Conservation (phyloP, 1,140 invertebrate genomes). For the Plodia interpunctella region DNA sequence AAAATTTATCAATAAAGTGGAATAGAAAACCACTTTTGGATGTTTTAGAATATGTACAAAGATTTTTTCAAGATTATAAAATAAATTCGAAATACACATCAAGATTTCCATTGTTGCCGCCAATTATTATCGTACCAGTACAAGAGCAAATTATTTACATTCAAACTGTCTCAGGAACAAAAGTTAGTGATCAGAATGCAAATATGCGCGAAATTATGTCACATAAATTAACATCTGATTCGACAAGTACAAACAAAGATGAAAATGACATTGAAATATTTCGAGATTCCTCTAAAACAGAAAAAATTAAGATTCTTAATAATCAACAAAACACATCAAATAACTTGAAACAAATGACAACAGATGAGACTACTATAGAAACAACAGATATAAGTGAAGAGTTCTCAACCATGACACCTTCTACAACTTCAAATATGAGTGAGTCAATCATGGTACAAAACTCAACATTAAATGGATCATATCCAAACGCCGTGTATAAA, state of each 20-base stretch:
- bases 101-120: constrained; percentile 35
- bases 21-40: constrained; percentile 12
- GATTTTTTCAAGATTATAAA: constrained; percentile 13
- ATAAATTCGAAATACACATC: constrained; percentile 7
- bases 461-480: constrained; percentile 22
- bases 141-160: constrained; percentile 37
- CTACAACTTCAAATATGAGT: constrained; percentile 11
- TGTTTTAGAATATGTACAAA: constrained; percentile 32
- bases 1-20: constrained; percentile 2
- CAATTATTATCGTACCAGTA: constrained; percentile 43
- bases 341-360: background rate
- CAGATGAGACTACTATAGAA: background rate
- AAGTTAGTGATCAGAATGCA: background rate
- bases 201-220: background rate
- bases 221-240: background rate
- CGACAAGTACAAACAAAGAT: constrained; percentile 1
- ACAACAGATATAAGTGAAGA: constrained; percentile 9
- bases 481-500: constrained; percentile 38
- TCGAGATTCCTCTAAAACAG: constrained; percentile 19
- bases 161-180: constrained; percentile 10
- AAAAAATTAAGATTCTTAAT: constrained; percentile 10
- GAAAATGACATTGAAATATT: constrained; percentile 25
- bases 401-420: constrained; percentile 16
- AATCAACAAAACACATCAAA: background rate
- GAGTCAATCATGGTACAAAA: constrained; percentile 15